phyloP scores from a whole-genome alignment of 1,140 invertebrate species.

The Pantala flavescens region DNA sequence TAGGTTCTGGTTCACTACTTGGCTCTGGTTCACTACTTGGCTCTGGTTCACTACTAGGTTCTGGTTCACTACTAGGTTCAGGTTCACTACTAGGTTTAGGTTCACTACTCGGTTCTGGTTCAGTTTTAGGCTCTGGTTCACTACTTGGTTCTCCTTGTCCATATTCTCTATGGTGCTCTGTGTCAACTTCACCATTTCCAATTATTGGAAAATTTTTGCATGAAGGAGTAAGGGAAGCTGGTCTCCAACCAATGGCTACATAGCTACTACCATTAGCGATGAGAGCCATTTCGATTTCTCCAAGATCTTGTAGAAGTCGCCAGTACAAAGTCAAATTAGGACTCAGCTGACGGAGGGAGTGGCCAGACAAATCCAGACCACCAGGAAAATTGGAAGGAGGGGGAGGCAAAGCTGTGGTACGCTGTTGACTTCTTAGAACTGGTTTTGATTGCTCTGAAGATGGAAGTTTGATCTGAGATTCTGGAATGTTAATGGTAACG shows the following conservation, averaged over 20 bases:
- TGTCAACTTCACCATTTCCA: neutral
- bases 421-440: neutral
- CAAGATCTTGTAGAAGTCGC: constrained; percentile 64
- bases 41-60: constrained; percentile 30
- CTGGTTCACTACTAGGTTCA: constrained; percentile 34
- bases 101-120: constrained; percentile 33
- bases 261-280: constrained; percentile 70
- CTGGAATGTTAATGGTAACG: neutral
- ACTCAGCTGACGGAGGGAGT: constrained; percentile 46
- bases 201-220: constrained; percentile 63
- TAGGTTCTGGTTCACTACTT: constrained; percentile 25
- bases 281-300: constrained; percentile 68
- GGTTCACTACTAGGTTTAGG: constrained; percentile 29
- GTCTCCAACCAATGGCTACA: constrained; percentile 76
- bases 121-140: constrained; percentile 34
- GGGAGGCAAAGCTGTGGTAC: neutral
- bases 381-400: neutral
- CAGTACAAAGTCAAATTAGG: constrained; percentile 67
- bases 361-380: neutral
- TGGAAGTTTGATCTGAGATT: constrained; percentile 9
- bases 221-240: constrained; percentile 52
- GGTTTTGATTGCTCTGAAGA: neutral
- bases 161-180: neutral
- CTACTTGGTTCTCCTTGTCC: constrained; percentile 23
- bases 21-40: constrained; percentile 28